A percentile compares a stretch with the other conserved stretches of the same genome.
Evolutionary conservation across 1,140 invertebrate species (phyloP).

Genomic region (Paraescarpia echinospica): DNA sequence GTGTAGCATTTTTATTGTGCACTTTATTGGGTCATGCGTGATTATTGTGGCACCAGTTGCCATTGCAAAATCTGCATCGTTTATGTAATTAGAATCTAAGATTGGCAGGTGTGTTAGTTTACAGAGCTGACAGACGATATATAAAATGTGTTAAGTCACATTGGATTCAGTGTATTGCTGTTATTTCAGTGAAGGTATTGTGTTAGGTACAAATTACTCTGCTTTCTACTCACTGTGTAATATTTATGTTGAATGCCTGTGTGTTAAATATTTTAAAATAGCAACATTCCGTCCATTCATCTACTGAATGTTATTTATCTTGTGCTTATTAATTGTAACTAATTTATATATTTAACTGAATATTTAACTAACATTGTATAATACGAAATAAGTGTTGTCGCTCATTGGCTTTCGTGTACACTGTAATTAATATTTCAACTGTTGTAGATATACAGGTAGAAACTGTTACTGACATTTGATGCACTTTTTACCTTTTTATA

Average conservation of each 20-base stretch:
- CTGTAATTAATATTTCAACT: not conserved
- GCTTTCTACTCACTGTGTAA: not conserved
- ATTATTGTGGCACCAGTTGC: not conserved
- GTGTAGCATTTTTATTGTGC: not conserved
- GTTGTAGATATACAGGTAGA: not conserved
- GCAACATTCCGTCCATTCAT: not conserved
- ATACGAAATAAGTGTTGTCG: not conserved
- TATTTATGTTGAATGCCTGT: not conserved
- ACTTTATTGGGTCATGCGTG: not conserved
- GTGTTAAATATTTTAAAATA: not conserved
- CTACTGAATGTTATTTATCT: not conserved
- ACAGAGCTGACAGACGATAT: not conserved
- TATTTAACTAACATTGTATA: not conserved
- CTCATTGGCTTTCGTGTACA: not conserved
- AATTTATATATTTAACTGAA: slow-evolving; percentile 1
- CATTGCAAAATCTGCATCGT: not conserved
- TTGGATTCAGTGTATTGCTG: not conserved
- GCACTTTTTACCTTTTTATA: not conserved
- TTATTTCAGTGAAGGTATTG: not conserved
- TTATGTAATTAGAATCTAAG: not conserved
- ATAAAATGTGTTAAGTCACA: not conserved
- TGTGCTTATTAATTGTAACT: not conserved
- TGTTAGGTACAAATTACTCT: not conserved
- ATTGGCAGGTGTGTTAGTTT: not conserved
- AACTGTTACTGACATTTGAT: not conserved